Conservation (phyloP, 2,888 invertebrate genomes). For the Euplagia quadripunctaria region DNA sequence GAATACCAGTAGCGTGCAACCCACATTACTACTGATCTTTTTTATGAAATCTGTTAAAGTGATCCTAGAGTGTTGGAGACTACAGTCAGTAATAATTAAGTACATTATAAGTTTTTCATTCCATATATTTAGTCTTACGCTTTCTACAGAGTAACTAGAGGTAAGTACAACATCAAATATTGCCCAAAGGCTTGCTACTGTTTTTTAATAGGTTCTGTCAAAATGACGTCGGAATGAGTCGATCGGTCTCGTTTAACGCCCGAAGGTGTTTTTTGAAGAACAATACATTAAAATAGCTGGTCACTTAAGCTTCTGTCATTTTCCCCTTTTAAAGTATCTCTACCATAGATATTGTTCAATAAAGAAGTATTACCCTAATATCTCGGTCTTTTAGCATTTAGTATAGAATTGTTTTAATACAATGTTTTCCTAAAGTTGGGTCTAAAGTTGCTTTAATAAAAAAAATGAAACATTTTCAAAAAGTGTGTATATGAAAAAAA, state of each 20-base stretch:
- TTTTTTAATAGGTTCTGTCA: slow-evolving; percentile 24
- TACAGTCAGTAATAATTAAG: neutral
- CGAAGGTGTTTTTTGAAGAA: neutral
- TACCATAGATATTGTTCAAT: neutral
- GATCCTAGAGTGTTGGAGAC: neutral
- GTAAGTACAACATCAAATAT: neutral
- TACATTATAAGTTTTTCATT: neutral
- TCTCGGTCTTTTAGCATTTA: neutral
- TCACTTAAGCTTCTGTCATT: neutral
- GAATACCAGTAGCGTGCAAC: neutral
- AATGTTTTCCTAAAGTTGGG: neutral
- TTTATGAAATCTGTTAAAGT: neutral
- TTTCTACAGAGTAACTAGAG: neutral
- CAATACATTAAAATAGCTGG: neutral
- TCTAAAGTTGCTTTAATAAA: neutral
- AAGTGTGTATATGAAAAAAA: too few relatives aligned
- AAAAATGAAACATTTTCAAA: too few relatives aligned
- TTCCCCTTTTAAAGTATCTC: neutral
- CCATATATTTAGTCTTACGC: neutral
- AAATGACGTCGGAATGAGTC: slow-evolving; percentile 12
- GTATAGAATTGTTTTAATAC: neutral
- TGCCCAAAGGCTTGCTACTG: slow-evolving; percentile 23
- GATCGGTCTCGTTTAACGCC: neutral
- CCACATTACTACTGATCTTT: neutral
- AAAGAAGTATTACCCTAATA: neutral